A percentile compares a stretch with the other conserved stretches of the same genome.
These are phyloP conservation scores for Meriones unguiculatus DNA, from an alignment of 2,113 vertebrate genomes.

Conservation along the genomic window DNA sequence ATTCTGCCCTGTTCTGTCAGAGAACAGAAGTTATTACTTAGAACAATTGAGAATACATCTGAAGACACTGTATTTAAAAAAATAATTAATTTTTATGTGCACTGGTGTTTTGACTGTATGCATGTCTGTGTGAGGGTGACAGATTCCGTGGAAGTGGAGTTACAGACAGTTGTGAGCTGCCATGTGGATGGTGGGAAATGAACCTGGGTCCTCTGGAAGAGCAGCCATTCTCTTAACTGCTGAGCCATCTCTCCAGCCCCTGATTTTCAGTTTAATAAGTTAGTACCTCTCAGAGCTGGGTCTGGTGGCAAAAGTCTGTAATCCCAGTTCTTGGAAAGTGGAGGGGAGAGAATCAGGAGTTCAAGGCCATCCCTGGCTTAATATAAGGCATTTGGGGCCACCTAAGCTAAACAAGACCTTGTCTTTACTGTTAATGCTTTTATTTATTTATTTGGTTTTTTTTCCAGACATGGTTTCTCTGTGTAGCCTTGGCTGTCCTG, in stretches of 20 bases:
- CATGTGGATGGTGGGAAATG: neutral
- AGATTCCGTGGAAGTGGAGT: neutral
- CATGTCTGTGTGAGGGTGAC: neutral
- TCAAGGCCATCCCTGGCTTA: neutral
- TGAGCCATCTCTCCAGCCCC: neutral
- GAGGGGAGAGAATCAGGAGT: neutral
- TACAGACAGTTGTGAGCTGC: neutral
- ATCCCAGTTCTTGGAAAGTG: neutral
- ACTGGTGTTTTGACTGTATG: neutral
- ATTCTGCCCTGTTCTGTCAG: neutral
- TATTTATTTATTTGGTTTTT: too few species aligned
- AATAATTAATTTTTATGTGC: neutral
- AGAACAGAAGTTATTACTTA: conserved; percentile 7
- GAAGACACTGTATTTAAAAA: neutral
- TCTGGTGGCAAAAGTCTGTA: neutral
- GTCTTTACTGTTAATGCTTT: neutral
- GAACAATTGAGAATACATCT: neutral
- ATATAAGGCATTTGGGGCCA: neutral
- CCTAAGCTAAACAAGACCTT: neutral
- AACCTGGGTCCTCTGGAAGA: neutral
- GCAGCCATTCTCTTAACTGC: neutral
- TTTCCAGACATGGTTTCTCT: too few species aligned
- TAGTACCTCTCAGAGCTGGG: neutral
- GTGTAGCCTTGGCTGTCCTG: too few species aligned
- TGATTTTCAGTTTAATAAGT: conserved; percentile 29